Evolutionary conservation across 2,797 vertebrate genomes (phyloP).

Genomic region (Acipenser oxyrinchus): DNA sequence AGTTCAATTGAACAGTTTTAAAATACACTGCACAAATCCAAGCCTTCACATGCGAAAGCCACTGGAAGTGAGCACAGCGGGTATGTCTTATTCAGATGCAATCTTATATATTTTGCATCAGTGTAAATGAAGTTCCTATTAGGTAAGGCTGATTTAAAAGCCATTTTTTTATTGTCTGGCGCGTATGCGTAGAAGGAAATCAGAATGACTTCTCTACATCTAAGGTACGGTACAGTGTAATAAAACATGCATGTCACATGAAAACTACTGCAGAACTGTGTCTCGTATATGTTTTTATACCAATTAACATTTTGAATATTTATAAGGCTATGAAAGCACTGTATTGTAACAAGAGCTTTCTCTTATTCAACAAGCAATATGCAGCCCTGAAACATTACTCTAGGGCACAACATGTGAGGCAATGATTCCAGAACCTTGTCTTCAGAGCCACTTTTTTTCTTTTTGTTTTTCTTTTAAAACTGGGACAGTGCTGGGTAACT

Average conservation of each 20-base stretch:
- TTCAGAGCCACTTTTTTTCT: no score
- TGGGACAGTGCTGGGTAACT: no score
- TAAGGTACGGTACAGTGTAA: conserved; percentile 30
- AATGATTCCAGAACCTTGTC: conserved; percentile 12
- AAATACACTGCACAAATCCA: neutral
- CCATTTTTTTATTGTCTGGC: conserved; percentile 27
- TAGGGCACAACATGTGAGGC: conserved; percentile 38
- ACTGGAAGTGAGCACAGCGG: neutral
- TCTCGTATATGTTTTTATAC: conserved; percentile 43
- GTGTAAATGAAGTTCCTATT: conserved; percentile 21
- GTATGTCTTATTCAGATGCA: conserved; percentile 11
- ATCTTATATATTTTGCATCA: conserved; percentile 10
- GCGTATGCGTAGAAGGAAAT: conserved; percentile 30
- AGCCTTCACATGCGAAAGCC: neutral
- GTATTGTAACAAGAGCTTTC: conserved; percentile 35
- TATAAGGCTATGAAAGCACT: conserved; percentile 42
- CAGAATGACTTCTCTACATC: conserved; percentile 42
- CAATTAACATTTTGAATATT: conserved; percentile 46
- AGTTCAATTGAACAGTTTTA: neutral
- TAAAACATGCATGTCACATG: conserved; percentile 48
- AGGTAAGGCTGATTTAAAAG: conserved; percentile 29
- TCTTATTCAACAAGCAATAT: conserved; percentile 47
- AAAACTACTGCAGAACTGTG: conserved; percentile 39
- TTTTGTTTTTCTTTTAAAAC: no score
- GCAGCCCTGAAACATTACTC: conserved; percentile 45